These are phyloP conservation scores for Mionectes macconnelli DNA, from an alignment of 2,113 vertebrate species.

Conservation along the genomic window DNA sequence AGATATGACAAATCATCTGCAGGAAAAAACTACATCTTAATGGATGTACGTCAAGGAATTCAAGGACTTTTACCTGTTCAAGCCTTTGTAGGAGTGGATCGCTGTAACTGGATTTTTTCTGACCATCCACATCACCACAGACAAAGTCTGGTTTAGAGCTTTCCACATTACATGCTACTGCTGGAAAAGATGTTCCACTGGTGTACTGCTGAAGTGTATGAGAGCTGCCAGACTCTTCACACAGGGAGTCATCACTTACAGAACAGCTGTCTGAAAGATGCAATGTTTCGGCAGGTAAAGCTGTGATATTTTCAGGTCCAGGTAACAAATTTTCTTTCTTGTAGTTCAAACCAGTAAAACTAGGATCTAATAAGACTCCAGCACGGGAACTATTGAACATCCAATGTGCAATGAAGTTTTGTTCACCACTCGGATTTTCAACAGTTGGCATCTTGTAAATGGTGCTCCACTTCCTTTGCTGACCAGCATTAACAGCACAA, in stretches of 20 bases:
- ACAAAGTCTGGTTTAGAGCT: background rate
- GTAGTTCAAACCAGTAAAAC: slow-evolving; percentile 63
- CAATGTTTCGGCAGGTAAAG: slow-evolving; percentile 66
- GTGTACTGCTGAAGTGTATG: background rate
- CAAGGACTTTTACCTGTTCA: slow-evolving; percentile 78
- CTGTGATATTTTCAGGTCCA: slow-evolving; percentile 62
- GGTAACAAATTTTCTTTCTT: slow-evolving; percentile 32
- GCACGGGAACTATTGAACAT: slow-evolving; percentile 79
- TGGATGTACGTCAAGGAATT: background rate
- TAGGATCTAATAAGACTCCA: slow-evolving; percentile 82
- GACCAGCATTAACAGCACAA: background rate
- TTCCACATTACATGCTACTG: background rate
- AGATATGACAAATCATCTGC: background rate
- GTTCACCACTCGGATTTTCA: slow-evolving; percentile 72
- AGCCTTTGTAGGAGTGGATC: slow-evolving; percentile 81
- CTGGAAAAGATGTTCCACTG: background rate
- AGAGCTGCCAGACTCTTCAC: slow-evolving; percentile 12
- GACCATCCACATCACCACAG: background rate
- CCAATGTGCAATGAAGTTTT: slow-evolving; percentile 80
- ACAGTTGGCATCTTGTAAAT: slow-evolving; percentile 81
- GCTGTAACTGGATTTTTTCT: slow-evolving; percentile 42
- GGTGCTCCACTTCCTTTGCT: background rate
- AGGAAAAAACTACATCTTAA: background rate
- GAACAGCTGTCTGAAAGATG: slow-evolving; percentile 77
- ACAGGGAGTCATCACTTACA: slow-evolving; percentile 72